These are phyloP conservation scores for Cydia strobilella DNA, from an alignment of 1,140 invertebrate species.

Conservation along the genomic window DNA sequence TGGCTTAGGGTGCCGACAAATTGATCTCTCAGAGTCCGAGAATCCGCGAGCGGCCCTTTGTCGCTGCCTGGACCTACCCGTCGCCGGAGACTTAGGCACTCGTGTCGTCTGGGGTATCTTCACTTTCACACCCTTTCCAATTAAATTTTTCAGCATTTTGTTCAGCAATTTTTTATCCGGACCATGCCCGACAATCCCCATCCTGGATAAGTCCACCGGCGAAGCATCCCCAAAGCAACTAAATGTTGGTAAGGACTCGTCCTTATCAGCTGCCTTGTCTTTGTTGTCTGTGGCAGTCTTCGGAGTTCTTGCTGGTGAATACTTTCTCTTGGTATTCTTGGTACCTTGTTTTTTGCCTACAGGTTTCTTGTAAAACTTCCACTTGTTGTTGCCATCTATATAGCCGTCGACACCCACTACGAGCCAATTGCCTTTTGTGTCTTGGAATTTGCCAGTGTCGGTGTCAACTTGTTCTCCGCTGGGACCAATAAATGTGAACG, in stretches of 20 bases:
- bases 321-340: not conserved
- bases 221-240: constrained; percentile 68
- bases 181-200: constrained; percentile 70
- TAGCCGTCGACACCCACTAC: constrained; percentile 68
- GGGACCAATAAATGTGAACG: constrained; percentile 63
- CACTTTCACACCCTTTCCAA: constrained; percentile 56
- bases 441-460: constrained; percentile 65
- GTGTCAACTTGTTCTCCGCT: constrained; percentile 61
- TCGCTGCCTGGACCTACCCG: constrained; percentile 40
- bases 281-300: constrained; percentile 42
- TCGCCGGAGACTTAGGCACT: constrained; percentile 45
- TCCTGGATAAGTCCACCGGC: constrained; percentile 57
- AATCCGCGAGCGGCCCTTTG: constrained; percentile 26
- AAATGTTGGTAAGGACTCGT: constrained; percentile 56
- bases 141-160: constrained; percentile 50
- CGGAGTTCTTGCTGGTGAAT: constrained; percentile 21
- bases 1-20: constrained; percentile 59
- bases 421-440: constrained; percentile 61
- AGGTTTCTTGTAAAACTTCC: constrained; percentile 58
- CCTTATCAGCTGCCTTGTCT: constrained; percentile 35
- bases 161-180: constrained; percentile 61
- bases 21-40: constrained; percentile 41
- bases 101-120: constrained; percentile 56
- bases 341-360: constrained; percentile 33
- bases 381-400: constrained; percentile 57